phyloP scores from a whole-genome alignment of 2,797 vertebrate species.

The Syngnathus rostellatus region DNA sequence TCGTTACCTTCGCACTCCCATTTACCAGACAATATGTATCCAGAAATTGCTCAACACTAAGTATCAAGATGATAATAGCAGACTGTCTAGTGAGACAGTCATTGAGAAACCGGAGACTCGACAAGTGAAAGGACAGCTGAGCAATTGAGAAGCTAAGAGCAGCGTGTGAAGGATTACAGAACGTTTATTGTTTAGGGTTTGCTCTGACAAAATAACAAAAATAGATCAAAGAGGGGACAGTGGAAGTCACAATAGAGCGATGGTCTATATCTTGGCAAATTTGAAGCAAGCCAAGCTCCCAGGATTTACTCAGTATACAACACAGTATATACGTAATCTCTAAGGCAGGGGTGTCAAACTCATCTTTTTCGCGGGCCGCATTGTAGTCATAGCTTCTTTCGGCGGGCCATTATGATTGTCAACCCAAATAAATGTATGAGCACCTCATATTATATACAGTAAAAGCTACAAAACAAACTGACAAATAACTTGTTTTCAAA shows the following conservation, averaged over 20 bases:
- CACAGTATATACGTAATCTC: too few species aligned
- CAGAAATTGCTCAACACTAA: slow-evolving; percentile 54
- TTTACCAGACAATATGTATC: slow-evolving; percentile 50
- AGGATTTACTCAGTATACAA: too few species aligned
- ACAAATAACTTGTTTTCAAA: too few species aligned
- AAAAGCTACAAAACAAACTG: too few species aligned
- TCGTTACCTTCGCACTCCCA: slow-evolving; percentile 55
- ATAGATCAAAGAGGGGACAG: slow-evolving; percentile 48
- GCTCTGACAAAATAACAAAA: slow-evolving; percentile 43
- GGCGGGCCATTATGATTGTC: too few species aligned
- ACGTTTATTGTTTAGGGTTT: slow-evolving; percentile 43
- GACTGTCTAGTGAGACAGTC: slow-evolving; percentile 45
- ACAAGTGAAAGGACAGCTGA: slow-evolving; percentile 56
- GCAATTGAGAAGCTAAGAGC: slow-evolving; percentile 55
- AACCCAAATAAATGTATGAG: too few species aligned
- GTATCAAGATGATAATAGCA: slow-evolving; percentile 60
- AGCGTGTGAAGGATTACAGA: slow-evolving; percentile 55
- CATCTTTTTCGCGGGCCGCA: too few species aligned
- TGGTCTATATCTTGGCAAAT: background rate
- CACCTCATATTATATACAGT: too few species aligned
- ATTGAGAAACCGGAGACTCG: slow-evolving; percentile 57
- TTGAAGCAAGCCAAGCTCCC: background rate
- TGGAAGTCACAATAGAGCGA: slow-evolving; percentile 25
- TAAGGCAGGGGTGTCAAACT: too few species aligned
- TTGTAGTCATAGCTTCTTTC: too few species aligned